phyloP scores from a whole-genome alignment of 2,113 vertebrate species.

The Zapus hudsonius region DNA sequence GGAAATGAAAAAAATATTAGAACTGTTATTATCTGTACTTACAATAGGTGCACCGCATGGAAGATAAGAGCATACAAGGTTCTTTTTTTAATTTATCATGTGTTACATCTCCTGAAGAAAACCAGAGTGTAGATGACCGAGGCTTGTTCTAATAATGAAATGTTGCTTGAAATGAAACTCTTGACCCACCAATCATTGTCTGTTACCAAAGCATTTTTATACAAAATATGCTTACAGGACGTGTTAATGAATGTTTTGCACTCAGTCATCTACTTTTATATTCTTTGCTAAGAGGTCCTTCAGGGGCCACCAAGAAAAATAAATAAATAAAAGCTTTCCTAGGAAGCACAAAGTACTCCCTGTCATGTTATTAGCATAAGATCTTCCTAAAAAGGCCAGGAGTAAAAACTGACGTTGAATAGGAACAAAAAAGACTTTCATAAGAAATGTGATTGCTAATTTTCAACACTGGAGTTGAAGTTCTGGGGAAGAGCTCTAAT shows the following conservation, averaged over 20 bases:
- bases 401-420: background rate
- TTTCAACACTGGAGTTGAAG: background rate
- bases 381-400: background rate
- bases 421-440: background rate
- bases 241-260: slow-evolving; percentile 84
- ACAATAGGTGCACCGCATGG: slow-evolving; percentile 81
- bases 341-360: background rate
- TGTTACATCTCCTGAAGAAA: slow-evolving; percentile 86
- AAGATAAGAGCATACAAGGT: slow-evolving; percentile 82
- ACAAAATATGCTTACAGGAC: slow-evolving; percentile 74
- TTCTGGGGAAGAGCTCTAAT: background rate
- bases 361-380: slow-evolving; percentile 17
- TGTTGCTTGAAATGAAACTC: slow-evolving; percentile 86
- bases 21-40: slow-evolving; percentile 86
- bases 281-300: slow-evolving; percentile 75
- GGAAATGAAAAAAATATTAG: slow-evolving; percentile 89
- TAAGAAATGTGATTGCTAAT: background rate
- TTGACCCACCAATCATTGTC: slow-evolving; percentile 88
- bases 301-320: slow-evolving; percentile 63
- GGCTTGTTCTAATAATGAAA: slow-evolving; percentile 86
- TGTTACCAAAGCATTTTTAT: slow-evolving; percentile 80
- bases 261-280: slow-evolving; percentile 79
- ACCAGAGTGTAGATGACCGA: slow-evolving; percentile 81
- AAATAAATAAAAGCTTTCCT: no score
- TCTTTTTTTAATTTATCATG: slow-evolving; percentile 83